phyloP scores from a whole-genome alignment of 2,888 invertebrate species.

The Patella ulyssiponensis region DNA sequence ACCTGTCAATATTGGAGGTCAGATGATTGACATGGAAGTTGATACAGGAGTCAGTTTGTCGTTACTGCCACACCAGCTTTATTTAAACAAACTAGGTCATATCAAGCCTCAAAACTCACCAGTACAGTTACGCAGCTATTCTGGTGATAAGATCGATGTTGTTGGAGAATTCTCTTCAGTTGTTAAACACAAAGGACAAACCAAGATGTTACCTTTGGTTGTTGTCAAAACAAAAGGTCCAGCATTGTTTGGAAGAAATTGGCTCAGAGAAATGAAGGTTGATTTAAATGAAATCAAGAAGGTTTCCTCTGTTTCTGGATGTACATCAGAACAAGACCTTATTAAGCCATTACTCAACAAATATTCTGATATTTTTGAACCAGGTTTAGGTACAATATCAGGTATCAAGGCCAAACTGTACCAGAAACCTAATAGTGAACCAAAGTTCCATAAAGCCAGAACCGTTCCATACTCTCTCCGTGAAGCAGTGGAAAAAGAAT shows the following conservation, averaged over 20 bases:
- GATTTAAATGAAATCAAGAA: slow-evolving; percentile 31
- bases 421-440: too few species aligned
- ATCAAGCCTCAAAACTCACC: background rate
- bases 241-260: slow-evolving; percentile 32
- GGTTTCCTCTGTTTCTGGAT: too few species aligned
- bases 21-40: slow-evolving; percentile 36
- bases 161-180: slow-evolving; percentile 23
- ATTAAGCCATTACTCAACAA: too few species aligned
- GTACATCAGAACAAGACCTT: too few species aligned
- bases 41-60: slow-evolving; percentile 24
- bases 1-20: background rate
- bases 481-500: slow-evolving; percentile 32
- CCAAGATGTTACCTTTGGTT: slow-evolving; percentile 18
- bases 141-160: too few species aligned
- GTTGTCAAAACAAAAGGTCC: slow-evolving; percentile 21
- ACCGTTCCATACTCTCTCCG: background rate
- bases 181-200: slow-evolving; percentile 28
- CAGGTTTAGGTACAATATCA: too few species aligned
- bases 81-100: too few species aligned
- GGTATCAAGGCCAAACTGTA: too few species aligned
- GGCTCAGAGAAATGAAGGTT: slow-evolving; percentile 35
- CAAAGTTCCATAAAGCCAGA: too few species aligned
- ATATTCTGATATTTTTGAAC: too few species aligned
- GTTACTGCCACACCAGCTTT: too few species aligned
- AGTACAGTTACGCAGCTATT: too few species aligned